Base-by-base conservation (phyloP, 2,888 invertebrate species). In the Branchellion lobata region DNA sequence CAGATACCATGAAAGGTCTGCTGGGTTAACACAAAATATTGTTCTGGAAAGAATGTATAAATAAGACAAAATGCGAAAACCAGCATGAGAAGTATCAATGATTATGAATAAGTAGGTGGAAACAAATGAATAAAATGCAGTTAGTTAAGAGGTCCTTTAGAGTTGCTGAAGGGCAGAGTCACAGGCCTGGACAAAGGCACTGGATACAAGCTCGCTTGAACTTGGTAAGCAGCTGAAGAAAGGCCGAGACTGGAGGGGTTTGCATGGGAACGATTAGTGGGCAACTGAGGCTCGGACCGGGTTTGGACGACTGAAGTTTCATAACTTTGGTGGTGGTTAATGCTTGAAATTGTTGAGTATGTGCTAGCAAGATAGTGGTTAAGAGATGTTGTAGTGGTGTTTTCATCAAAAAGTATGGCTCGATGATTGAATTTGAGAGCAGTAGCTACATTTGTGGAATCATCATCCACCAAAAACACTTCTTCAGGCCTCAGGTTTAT, bases 191-290 rank as follows among this genome's bases (percentile, higher is more conserved):
- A 57, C 14, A 57, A n/a, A 5, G n/a, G n/a, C 5, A 5, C 14
- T 5, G 61, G 61, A 24, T n/a, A 57, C 24, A 57, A 18, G 24
- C 61, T 57, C 3, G 8, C 14, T 14, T 57, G 21, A 57, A n/a
- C 14, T 57, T 57, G 61, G 61, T 24, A 57, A 57, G 61, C n/a
- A 57, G 61, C 61, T 24, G 61, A 57, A 57, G 61, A n/a, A 24
- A 57, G 61, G 40, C 40, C 14, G 40, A 8, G 40, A 14, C 40
- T 40, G 21, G 61, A 57, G 24, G 8, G 21, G 24, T 57, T 8
- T n/a, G n/a, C 5, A n/a, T 14, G 11, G 21, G 61, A 5, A 5
- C 21, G 61, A n/a, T 8, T 57, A 14, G 24, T 57, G 5, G 61
- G 61, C 21, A n/a, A 18, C 21, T 57, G 61, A 24, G 61, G 24